Conservation (phyloP, 2,888 invertebrate species). For the Napeogenes inachia region DNA sequence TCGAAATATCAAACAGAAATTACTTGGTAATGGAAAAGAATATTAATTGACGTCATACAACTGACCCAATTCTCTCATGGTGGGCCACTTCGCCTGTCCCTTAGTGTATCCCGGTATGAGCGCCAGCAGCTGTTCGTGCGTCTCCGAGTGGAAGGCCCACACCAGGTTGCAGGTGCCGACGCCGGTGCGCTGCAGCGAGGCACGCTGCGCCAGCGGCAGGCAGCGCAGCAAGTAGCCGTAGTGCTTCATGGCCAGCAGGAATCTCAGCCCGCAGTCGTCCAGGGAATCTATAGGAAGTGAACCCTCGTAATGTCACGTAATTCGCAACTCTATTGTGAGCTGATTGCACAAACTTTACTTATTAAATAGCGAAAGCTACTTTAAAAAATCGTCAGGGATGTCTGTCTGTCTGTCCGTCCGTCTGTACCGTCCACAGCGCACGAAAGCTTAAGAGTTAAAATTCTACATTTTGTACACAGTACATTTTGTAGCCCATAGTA, state of each 20-base stretch:
- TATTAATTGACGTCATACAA: constrained; percentile 3
- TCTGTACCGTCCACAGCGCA: too few relatives aligned
- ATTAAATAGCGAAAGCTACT: too few relatives aligned
- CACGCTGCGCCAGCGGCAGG: constrained; percentile 92
- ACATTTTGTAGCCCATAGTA: too few relatives aligned
- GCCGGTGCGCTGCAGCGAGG: constrained; percentile 90
- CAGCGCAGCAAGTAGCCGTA: constrained; percentile 96
- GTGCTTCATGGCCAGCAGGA: constrained; percentile 97
- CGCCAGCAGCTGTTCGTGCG: constrained; percentile 94
- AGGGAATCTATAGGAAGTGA: constrained; percentile 80
- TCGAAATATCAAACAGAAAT: too few relatives aligned
- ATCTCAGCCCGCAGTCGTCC: constrained; percentile 98
- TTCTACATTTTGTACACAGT: too few relatives aligned
- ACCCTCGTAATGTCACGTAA: neutral
- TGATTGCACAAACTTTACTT: too few relatives aligned
- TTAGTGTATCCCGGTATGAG: constrained; percentile 92
- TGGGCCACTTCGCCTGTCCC: constrained; percentile 91
- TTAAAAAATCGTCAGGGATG: too few relatives aligned
- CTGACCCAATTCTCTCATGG: constrained; percentile 89
- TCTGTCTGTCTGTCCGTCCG: too few relatives aligned
- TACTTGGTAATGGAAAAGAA: too few relatives aligned
- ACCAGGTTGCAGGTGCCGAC: constrained; percentile 94
- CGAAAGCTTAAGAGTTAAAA: too few relatives aligned
- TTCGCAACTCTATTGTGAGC: too few relatives aligned
- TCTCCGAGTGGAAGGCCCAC: constrained; percentile 99